Evolutionary conservation across 2,888 invertebrate species (phyloP).

Genomic region (Timandra comae): DNA sequence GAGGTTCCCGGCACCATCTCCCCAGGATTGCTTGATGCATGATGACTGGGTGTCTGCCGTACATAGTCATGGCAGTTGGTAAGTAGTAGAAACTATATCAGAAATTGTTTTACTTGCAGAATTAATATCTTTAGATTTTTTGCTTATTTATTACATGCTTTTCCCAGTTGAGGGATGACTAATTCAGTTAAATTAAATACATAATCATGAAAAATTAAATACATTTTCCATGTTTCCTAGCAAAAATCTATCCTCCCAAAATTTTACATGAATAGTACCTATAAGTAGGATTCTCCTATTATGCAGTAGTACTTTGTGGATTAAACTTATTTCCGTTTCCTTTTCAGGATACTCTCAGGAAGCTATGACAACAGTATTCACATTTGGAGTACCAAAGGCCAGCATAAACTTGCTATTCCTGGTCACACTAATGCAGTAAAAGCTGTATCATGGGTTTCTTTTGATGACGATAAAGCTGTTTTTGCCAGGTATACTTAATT

Average conservation of each 20-base stretch:
- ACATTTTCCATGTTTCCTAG: no score
- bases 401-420: slow-evolving; percentile 88
- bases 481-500: slow-evolving; percentile 83
- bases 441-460: slow-evolving; percentile 90
- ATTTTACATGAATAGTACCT: no score
- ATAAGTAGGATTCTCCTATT: no score
- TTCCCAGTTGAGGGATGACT: no score
- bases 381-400: slow-evolving; percentile 91
- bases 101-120: no score
- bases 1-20: slow-evolving; percentile 92
- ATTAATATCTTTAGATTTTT: background rate
- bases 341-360: slow-evolving; percentile 89
- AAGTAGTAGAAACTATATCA: no score
- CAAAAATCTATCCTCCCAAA: no score
- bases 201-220: no score
- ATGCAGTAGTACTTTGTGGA: no score
- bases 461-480: slow-evolving; percentile 78
- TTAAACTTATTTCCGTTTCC: background rate
- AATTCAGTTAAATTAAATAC: no score
- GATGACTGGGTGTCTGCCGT: slow-evolving; percentile 99
- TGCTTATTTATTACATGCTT: background rate
- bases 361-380: slow-evolving; percentile 96
- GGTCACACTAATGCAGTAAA: slow-evolving; percentile 93
- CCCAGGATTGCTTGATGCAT: slow-evolving; percentile 93
- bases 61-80: slow-evolving; percentile 83